Evolutionary conservation across 2,888 invertebrate genomes (phyloP).

Genomic region (Callinectes sapidus): DNA sequence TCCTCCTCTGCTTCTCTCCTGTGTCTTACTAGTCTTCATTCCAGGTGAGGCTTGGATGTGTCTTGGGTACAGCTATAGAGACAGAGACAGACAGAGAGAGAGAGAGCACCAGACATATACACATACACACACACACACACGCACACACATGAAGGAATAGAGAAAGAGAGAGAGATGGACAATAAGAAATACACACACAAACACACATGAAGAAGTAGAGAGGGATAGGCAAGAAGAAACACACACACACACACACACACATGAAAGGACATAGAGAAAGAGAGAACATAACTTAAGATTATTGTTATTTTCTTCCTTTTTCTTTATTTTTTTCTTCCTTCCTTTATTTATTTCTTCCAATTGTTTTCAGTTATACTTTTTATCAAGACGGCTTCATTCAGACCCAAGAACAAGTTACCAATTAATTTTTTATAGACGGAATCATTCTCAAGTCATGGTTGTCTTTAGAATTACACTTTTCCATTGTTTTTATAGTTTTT

Average conservation of each 20-base stretch:
- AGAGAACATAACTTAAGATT: no score
- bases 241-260: background rate
- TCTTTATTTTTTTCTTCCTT: no score
- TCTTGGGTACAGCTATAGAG: background rate
- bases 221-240: background rate
- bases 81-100: no score
- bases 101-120: background rate
- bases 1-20: background rate
- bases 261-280: background rate
- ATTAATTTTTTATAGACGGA: no score
- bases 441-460: no score
- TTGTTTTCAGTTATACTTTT: no score
- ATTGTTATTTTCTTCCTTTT: no score
- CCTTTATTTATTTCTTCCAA: no score
- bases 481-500: no score
- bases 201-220: background rate
- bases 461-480: no score
- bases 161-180: background rate
- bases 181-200: background rate
- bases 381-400: background rate
- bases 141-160: background rate
- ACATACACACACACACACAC: background rate
- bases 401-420: no score
- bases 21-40: constrained; percentile 5
- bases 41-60: background rate